phyloP scores from a whole-genome alignment of 1,140 invertebrate species.

The Bombus waltoni region DNA sequence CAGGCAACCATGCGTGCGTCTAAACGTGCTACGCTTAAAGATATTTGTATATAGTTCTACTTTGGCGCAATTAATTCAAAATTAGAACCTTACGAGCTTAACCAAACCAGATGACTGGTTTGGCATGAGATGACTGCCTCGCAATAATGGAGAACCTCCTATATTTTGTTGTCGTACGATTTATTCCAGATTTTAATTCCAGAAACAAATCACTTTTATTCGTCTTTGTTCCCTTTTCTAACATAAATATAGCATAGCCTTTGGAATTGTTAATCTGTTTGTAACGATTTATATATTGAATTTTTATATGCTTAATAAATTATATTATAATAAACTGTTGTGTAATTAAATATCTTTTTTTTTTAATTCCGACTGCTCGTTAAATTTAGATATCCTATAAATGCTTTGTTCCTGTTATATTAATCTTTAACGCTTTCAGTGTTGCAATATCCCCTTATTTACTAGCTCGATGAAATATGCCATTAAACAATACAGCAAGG shows the following conservation, averaged over 20 bases:
- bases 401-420: not conserved
- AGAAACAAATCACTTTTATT: too few species aligned
- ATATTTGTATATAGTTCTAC: not conserved
- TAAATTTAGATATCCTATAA: not conserved
- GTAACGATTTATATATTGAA: not conserved
- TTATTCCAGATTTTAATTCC: too few species aligned
- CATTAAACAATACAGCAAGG: not conserved
- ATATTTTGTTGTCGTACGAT: not conserved
- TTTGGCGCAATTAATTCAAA: constrained; percentile 28
- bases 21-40: constrained; percentile 23
- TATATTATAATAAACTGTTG: not conserved
- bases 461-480: not conserved
- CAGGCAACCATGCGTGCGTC: not conserved
- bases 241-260: too few species aligned
- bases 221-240: too few species aligned
- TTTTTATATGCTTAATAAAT: not conserved
- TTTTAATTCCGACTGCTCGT: not conserved
- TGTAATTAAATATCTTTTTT: not conserved
- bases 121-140: too few species aligned
- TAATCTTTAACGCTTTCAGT: not conserved
- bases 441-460: not conserved
- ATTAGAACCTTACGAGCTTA: not conserved
- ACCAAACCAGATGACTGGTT: not conserved
- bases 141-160: not conserved
- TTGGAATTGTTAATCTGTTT: too few species aligned